Percentiles rank a stretch among this genome's conserved stretches.
These are phyloP conservation scores for Protaetia brevitarsis DNA, from an alignment of 1,140 invertebrate species.

Conservation along the genomic window DNA sequence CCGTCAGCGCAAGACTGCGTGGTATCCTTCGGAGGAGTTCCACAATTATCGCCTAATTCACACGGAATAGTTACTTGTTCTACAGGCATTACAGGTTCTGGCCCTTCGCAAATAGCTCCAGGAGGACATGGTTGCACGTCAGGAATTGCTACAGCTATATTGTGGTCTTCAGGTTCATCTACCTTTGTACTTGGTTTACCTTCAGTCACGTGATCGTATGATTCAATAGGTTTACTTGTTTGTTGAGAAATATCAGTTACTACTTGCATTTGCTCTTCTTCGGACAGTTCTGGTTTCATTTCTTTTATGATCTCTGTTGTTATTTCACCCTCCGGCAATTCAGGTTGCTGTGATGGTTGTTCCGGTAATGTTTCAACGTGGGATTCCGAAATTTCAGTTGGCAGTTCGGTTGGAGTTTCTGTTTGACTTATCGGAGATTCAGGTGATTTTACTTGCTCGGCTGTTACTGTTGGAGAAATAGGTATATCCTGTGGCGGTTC, in stretches of 20 bases:
- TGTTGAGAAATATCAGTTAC: slow-evolving; percentile 3
- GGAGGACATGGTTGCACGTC: not conserved
- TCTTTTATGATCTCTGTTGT: no score
- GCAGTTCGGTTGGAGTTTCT: no score
- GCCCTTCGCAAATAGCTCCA: not conserved
- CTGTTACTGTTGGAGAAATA: not conserved
- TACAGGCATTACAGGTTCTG: not conserved
- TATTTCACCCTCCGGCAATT: no score
- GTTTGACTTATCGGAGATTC: no score
- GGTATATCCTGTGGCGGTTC: not conserved
- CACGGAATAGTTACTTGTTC: not conserved
- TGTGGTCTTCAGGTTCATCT: not conserved
- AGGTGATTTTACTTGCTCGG: not conserved
- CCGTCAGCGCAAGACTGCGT: not conserved
- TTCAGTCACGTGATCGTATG: slow-evolving; percentile 25
- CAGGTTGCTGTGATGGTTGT: no score
- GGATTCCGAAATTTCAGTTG: slow-evolving; percentile 1
- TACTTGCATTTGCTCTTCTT: slow-evolving; percentile 21
- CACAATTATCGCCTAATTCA: not conserved
- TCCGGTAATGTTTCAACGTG: not conserved
- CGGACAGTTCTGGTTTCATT: no score
- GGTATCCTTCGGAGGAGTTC: not conserved
- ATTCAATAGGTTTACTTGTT: slow-evolving; percentile 20
- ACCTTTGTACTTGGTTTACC: slow-evolving; percentile 16
- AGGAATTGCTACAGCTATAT: not conserved